Conservation (phyloP, 30 jellyfish, hydroid and myxozoan species). For the Calvadosia cruxmelitensis region DNA sequence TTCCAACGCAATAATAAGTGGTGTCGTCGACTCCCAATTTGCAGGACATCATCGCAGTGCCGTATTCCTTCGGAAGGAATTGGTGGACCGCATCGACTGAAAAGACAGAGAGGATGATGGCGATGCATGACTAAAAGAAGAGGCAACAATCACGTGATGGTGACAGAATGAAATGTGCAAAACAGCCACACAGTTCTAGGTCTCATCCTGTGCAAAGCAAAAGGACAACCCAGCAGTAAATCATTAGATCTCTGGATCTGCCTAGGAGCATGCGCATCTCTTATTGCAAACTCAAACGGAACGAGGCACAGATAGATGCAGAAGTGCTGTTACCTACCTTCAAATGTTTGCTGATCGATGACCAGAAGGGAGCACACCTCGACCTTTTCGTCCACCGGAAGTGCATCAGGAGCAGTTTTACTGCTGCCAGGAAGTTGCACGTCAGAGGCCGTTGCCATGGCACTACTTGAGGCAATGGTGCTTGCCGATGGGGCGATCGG, state of each 20-base stretch:
- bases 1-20: constrained; percentile 85
- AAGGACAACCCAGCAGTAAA: too few species aligned
- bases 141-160: too few species aligned
- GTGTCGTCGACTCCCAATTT: constrained; percentile 56
- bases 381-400: constrained; percentile 53
- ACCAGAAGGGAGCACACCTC: constrained; percentile 69
- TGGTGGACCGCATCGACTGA: constrained; percentile 66
- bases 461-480: constrained; percentile 47
- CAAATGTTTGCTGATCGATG: constrained; percentile 90
- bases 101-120: background rate
- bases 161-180: too few species aligned
- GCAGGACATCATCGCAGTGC: constrained; percentile 76
- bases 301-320: too few species aligned
- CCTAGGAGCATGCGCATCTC: too few species aligned
- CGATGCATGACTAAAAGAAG: too few species aligned
- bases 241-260: too few species aligned
- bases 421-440: constrained; percentile 57
- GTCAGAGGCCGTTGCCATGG: constrained; percentile 44
- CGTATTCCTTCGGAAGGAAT: constrained; percentile 61
- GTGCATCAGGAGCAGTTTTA: constrained; percentile 36
- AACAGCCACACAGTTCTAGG: too few species aligned
- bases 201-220: too few species aligned
- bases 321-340: too few species aligned
- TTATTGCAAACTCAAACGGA: too few species aligned
- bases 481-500: constrained; percentile 87